phyloP scores from a whole-genome alignment of 2,888 invertebrate genomes.

The Brachyopa scutellaris region DNA sequence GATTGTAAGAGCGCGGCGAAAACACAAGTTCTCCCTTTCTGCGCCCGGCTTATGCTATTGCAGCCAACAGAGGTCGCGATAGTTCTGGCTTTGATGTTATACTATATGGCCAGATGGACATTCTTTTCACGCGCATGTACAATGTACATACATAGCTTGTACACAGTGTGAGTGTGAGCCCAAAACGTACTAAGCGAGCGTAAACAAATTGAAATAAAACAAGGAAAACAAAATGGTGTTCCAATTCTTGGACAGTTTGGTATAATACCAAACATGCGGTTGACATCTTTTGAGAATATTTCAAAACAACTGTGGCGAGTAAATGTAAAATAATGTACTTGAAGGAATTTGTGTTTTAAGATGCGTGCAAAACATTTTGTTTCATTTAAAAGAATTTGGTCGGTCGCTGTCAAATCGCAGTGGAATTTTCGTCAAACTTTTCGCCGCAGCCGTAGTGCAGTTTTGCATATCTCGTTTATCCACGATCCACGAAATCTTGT shows the following conservation, averaged over 20 bases:
- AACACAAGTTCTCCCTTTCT: slow-evolving; percentile 53
- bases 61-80: slow-evolving; percentile 64
- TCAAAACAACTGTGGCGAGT: no score
- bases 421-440: no score
- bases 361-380: no score
- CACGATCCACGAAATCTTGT: no score
- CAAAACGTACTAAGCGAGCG: not conserved
- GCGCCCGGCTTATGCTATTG: slow-evolving; percentile 41
- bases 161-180: not conserved
- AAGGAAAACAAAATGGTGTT: slow-evolving; percentile 54
- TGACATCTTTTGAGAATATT: slow-evolving; percentile 55
- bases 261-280: slow-evolving; percentile 57
- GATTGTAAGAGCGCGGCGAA: slow-evolving; percentile 67
- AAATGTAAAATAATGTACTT: no score
- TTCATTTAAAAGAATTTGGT: no score
- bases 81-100: slow-evolving; percentile 68
- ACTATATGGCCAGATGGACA: slow-evolving; percentile 72
- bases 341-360: no score
- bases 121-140: slow-evolving; percentile 63
- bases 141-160: slow-evolving; percentile 56
- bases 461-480: no score
- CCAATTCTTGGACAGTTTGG: slow-evolving; percentile 67
- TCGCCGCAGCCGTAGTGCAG: no score
- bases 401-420: no score
- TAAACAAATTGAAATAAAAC: not conserved